phyloP scores from a whole-genome alignment of 2,888 invertebrate species.

The Synergus itoensis region DNA sequence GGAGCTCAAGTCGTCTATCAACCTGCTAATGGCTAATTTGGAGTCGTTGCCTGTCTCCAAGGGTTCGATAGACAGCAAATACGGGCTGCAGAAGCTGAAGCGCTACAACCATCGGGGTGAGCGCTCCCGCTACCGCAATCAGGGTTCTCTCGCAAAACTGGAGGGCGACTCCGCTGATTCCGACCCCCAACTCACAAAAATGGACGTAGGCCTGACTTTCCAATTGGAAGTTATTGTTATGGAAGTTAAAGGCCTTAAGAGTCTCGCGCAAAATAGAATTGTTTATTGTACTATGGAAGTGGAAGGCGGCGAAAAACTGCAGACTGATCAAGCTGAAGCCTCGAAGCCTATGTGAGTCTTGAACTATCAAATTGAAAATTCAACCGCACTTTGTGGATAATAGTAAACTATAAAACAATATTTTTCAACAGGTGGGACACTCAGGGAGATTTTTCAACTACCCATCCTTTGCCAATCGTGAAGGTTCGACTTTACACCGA shows the following conservation, averaged over 20 bases:
- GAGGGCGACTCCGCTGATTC: slow-evolving; percentile 97
- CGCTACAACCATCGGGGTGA: slow-evolving; percentile 91
- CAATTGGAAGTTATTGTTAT: slow-evolving; percentile 98
- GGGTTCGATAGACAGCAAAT: slow-evolving; percentile 98
- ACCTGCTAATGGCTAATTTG: slow-evolving; percentile 98
- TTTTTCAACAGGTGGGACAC: slow-evolving; percentile 94
- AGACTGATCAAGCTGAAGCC: slow-evolving; percentile 99
- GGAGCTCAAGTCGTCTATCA: slow-evolving; percentile 98
- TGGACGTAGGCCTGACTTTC: slow-evolving; percentile 98
- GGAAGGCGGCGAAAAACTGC: slow-evolving; percentile 98
- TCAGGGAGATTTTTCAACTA: slow-evolving; percentile 99
- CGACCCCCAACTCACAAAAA: slow-evolving; percentile 97
- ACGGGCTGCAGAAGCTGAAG: slow-evolving; percentile 98
- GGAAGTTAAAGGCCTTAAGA: slow-evolving; percentile 99
- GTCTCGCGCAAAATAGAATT: slow-evolving; percentile 96
- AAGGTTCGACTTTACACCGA: slow-evolving; percentile 99
- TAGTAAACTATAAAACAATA: slow-evolving; percentile 20
- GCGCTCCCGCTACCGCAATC: slow-evolving; percentile 82
- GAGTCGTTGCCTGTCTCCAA: slow-evolving; percentile 99
- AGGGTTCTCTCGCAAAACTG: slow-evolving; percentile 94
- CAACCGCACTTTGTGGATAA: not conserved
- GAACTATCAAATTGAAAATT: not conserved
- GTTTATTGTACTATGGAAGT: slow-evolving; percentile 99
- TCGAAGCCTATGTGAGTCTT: slow-evolving; percentile 94
- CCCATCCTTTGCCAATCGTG: slow-evolving; percentile 96